Conservation (phyloP, 2,113 vertebrate genomes). For the Oceanodroma tethys region DNA sequence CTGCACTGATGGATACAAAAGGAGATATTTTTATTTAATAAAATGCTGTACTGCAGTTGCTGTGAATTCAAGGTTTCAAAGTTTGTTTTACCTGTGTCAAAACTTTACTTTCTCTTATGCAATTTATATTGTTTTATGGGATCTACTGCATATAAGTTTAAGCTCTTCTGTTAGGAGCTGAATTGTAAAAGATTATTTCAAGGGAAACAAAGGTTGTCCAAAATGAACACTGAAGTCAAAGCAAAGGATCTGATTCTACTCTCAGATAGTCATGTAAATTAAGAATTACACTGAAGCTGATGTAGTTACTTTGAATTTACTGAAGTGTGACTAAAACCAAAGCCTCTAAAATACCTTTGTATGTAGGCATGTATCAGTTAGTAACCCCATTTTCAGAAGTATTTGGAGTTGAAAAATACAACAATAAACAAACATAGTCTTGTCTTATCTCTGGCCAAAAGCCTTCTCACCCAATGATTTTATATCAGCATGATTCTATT, state of each 20-base stretch:
- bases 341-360: neutral
- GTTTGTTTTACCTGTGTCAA: neutral
- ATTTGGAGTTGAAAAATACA: neutral
- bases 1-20: slow-evolving; percentile 80
- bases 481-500: neutral
- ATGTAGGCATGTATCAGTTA: neutral
- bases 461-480: neutral
- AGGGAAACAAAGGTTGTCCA: neutral
- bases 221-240: neutral
- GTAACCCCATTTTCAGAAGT: neutral
- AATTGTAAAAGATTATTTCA: neutral
- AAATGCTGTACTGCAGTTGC: neutral
- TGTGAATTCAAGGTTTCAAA: neutral
- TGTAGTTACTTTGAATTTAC: neutral
- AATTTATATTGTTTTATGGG: neutral
- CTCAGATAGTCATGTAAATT: neutral
- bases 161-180: neutral
- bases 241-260: neutral
- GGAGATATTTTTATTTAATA: neutral
- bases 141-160: neutral
- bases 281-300: neutral
- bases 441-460: neutral
- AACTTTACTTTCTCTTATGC: neutral
- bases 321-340: neutral
- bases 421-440: neutral